Evolutionary conservation across 2,113 vertebrate species (phyloP).

Genomic region (Charina bottae): DNA sequence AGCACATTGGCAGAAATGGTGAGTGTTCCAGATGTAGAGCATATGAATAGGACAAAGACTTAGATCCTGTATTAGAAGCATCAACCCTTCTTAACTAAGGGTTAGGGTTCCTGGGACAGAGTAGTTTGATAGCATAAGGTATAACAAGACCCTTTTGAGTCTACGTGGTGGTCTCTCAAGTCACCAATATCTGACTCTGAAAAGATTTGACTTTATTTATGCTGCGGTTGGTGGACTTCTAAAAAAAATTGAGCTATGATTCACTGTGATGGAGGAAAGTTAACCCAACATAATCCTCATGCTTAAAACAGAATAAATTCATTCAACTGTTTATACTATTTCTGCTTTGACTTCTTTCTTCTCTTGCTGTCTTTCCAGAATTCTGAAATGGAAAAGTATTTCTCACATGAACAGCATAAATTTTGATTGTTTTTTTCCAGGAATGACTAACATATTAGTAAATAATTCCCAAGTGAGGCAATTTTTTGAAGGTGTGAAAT

Average conservation of each 20-base stretch:
- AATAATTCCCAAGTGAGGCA: neutral
- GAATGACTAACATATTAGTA: neutral
- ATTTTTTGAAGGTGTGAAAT: neutral
- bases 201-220: neutral
- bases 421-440: neutral
- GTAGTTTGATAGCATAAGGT: neutral
- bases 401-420: fast-evolving
- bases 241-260: slow-evolving; percentile 2
- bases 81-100: neutral
- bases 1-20: no score
- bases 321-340: neutral
- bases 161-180: neutral
- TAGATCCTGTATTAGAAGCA: no score
- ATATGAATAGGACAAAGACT: no score
- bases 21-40: no score
- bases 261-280: neutral
- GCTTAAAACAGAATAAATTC: neutral
- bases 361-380: neutral
- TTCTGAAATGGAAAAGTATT: neutral
- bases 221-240: neutral
- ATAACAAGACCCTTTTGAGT: neutral
- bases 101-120: neutral
- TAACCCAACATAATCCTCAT: slow-evolving; percentile 45
- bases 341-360: neutral
- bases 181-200: neutral